Evolutionary conservation across 2,113 vertebrate species (phyloP), one percentile per base, ranked within the genome.

Genomic region (Varanus komodoensis): DNA sequence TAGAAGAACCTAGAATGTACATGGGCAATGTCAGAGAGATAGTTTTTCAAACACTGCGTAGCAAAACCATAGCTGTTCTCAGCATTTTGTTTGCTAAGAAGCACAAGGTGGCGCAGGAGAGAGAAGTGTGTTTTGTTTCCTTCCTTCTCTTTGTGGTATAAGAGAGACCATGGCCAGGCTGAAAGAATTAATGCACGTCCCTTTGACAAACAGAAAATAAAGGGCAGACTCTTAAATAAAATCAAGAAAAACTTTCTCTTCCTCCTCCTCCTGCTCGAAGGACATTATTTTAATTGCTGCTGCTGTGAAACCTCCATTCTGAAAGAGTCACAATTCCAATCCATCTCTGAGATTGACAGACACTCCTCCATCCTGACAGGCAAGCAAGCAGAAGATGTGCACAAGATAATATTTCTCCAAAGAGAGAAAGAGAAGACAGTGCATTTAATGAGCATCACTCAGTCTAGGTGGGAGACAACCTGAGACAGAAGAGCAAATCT

Each of bases 401-500:
- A 84, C 54, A 44, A 91, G 93, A 77, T 85, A 91, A 73, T 87
- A 87, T 93, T 95, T 93, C 74, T 89, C 82, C 4, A 82, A 92
- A 94, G 90, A 68, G 54, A 87, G 68, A 83, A 57, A 87, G 61
- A 88, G 79, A 87, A 90, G 86, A 88, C 68, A 83, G 71, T 89
- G 61, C 7, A 73, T 94, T 93, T 93, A 94, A 90, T 93, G 48
- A 93, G 17, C 74, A 52, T 87, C n/a, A 25, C 75, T 92, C 73
- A 84, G 6, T 50, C 77, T 82, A 91, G 29, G 23, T 52, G 38
- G 34, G 17, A 91, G 85, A 91, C 91, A 93, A 75, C 87, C 87
- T 44, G 88, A 89, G 74, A 89, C 74, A 84, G 91, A 93, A 94
- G 90, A 95, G 1, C 74, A 89, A 93, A 93, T 94, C 89, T 93